phyloP scores from a whole-genome alignment of 2,888 invertebrate species.

The Polymixis flavicincta region DNA sequence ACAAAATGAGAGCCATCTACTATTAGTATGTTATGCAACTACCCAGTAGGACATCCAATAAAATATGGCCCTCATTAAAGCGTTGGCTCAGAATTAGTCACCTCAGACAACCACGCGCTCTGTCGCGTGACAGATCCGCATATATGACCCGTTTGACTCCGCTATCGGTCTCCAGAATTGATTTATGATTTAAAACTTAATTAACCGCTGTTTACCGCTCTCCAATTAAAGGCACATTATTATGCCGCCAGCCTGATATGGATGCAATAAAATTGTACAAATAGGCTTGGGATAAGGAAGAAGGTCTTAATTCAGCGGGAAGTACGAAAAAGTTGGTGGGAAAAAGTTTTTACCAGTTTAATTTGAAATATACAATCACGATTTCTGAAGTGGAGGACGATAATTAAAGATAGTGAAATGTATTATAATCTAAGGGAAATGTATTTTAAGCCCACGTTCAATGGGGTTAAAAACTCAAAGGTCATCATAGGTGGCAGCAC shows the following conservation, averaged over 20 bases:
- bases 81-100: slow-evolving; percentile 28
- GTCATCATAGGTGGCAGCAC: too few species aligned
- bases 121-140: slow-evolving; percentile 54
- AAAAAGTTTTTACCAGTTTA: neutral
- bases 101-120: neutral
- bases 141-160: slow-evolving; percentile 51
- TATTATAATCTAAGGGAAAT: too few species aligned
- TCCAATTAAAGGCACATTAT: slow-evolving; percentile 48
- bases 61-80: neutral
- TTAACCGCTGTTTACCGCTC: slow-evolving; percentile 46
- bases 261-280: slow-evolving; percentile 19
- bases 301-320: neutral
- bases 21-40: too few species aligned
- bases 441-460: too few species aligned
- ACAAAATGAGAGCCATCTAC: too few species aligned
- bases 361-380: neutral
- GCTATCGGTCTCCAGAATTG: slow-evolving; percentile 57
- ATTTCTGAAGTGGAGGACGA: neutral
- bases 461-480: too few species aligned
- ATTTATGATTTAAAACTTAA: slow-evolving; percentile 53
- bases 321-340: neutral
- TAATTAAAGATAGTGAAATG: too few species aligned
- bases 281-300: neutral
- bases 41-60: neutral
- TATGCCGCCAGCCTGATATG: slow-evolving; percentile 26